Conservation (phyloP, 2,797 vertebrate genomes). For the Peromyscus nudipes region DNA sequence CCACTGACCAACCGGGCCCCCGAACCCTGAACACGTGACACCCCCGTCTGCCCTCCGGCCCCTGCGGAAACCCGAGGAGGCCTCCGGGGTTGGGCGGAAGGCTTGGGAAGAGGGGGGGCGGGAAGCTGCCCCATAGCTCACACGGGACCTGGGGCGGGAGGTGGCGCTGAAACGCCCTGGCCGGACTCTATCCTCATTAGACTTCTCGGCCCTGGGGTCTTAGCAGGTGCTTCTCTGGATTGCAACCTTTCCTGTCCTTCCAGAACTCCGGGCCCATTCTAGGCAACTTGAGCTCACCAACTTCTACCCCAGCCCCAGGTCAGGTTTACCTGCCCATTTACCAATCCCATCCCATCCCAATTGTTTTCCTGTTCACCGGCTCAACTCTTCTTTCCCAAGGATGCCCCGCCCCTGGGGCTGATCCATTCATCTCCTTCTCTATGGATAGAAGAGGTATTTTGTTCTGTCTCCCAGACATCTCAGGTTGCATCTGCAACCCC, state of each 20-base stretch:
- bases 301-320: not conserved
- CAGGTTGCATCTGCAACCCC: not conserved
- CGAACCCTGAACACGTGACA: constrained; percentile 74
- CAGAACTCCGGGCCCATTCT: not conserved
- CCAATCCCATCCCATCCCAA: too few relatives aligned
- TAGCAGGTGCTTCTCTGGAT: too few relatives aligned
- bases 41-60: constrained; percentile 29
- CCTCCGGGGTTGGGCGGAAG: not conserved
- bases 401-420: not conserved
- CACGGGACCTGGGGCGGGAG: not conserved
- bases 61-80: constrained; percentile 77
- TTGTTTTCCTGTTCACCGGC: not conserved
- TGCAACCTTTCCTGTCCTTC: not conserved
- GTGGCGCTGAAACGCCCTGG: not conserved
- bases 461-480: not conserved
- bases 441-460: not conserved
- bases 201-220: not conserved
- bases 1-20: constrained; percentile 64
- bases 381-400: not conserved
- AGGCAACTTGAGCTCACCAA: not conserved
- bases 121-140: not conserved
- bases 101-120: not conserved
- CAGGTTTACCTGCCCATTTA: not conserved
- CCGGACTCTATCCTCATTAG: not conserved
- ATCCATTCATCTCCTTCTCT: not conserved